A percentile compares a stretch with the other conserved stretches of the same genome.
These are phyloP conservation scores for Oreochromis tanganicae DNA, from an alignment of 2,113 vertebrate species.

Conservation along the genomic window DNA sequence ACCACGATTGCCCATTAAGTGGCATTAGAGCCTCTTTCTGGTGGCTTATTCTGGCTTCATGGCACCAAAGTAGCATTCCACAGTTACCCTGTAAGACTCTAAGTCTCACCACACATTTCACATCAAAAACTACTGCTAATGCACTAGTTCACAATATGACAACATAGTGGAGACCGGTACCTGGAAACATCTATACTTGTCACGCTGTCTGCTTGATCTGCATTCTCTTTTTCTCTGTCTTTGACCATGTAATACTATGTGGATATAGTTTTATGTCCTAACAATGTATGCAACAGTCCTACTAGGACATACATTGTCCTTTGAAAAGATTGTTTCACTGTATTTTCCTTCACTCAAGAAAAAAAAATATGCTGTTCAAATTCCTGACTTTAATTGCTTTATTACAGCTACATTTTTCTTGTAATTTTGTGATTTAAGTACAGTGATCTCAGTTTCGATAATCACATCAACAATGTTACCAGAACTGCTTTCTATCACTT, in stretches of 20 bases:
- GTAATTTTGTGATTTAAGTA: not conserved
- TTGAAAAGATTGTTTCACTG: not conserved
- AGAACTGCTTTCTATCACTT: not conserved
- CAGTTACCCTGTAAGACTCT: conserved; percentile 53
- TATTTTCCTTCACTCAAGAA: not conserved
- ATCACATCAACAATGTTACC: not conserved
- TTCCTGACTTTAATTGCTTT: not conserved
- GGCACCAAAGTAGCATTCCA: conserved; percentile 45
- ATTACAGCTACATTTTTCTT: not conserved
- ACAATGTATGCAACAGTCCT: not conserved
- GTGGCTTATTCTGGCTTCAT: conserved; percentile 47
- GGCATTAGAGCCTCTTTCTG: conserved; percentile 56
- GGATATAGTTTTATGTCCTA: not conserved
- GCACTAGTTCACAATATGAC: conserved; percentile 1
- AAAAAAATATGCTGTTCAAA: not conserved
- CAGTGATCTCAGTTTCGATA: not conserved
- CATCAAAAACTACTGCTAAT: conserved; percentile 52
- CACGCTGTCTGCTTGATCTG: not conserved
- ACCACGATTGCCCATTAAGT: conserved; percentile 27
- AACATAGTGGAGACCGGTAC: not conserved
- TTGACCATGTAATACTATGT: not conserved
- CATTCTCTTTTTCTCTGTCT: not conserved
- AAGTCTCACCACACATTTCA: conserved; percentile 46
- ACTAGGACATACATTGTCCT: not conserved
- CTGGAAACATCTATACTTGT: not conserved